Conservation (phyloP, 2,888 invertebrate genomes). For the Napeogenes inachia region DNA sequence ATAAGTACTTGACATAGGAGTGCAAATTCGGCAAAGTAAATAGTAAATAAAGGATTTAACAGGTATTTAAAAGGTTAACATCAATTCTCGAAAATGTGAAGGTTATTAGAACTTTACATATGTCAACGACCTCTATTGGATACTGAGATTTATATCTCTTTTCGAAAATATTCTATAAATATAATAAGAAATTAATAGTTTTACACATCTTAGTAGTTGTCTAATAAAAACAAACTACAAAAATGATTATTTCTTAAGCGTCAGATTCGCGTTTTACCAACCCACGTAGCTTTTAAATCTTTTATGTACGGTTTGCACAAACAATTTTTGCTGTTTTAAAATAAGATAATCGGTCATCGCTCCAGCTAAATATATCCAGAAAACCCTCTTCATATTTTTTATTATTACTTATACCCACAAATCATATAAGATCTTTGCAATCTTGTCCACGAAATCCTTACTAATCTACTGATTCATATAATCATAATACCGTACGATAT, state of each 20-base stretch:
- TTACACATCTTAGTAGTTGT: too few relatives aligned
- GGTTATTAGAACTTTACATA: constrained; percentile 13
- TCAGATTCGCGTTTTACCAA: background rate
- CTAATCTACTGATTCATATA: too few relatives aligned
- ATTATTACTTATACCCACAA: too few relatives aligned
- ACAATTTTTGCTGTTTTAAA: background rate
- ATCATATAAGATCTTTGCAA: too few relatives aligned
- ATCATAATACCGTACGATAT: too few relatives aligned
- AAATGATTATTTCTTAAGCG: background rate
- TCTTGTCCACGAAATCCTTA: too few relatives aligned
- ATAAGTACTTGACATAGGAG: too few relatives aligned
- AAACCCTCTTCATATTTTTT: background rate
- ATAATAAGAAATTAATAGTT: too few relatives aligned
- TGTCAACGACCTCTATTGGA: constrained; percentile 7
- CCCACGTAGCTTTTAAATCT: background rate
- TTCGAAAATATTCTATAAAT: too few relatives aligned
- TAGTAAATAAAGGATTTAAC: too few relatives aligned
- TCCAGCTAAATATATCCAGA: constrained; percentile 3
- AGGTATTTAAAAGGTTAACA: background rate
- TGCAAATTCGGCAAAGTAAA: too few relatives aligned
- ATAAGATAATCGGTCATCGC: constrained; percentile 1
- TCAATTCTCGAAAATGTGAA: constrained; percentile 8
- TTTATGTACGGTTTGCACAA: background rate
- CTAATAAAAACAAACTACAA: background rate
- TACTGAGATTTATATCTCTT: too few relatives aligned